Percentiles rank a stretch among this genome's conserved stretches.
These are phyloP conservation scores for Atherinomorus stipes DNA, from an alignment of 2,113 vertebrate species.

Conservation along the genomic window DNA sequence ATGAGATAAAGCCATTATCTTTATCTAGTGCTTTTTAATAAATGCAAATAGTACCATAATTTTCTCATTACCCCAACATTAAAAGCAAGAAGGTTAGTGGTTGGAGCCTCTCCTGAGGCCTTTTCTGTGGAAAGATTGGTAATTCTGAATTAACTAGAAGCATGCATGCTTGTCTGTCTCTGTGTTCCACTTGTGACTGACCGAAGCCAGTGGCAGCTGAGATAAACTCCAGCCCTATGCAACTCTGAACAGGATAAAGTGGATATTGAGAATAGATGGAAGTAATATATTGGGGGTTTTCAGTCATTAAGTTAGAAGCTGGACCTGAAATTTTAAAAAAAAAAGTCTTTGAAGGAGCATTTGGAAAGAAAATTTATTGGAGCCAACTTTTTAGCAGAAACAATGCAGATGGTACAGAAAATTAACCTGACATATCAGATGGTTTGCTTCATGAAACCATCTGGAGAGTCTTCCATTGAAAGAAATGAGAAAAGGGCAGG, in stretches of 20 bases:
- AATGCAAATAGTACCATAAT: not conserved
- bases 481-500: no score
- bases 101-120: not conserved
- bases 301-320: not conserved
- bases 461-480: no score
- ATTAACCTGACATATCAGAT: no score
- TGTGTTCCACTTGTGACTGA: not conserved
- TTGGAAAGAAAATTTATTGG: no score
- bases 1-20: not conserved
- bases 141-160: not conserved
- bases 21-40: not conserved
- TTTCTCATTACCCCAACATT: not conserved
- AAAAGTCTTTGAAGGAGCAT: not conserved
- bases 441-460: no score
- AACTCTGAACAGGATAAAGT: not conserved
- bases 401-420: no score
- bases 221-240: not conserved
- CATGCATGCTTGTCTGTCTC: not conserved
- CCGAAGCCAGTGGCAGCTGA: not conserved
- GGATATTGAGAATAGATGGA: no score
- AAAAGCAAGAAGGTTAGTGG: not conserved
- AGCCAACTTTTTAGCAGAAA: no score
- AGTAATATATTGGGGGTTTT: not conserved
- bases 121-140: not conserved
- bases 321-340: not conserved